These are phyloP conservation scores for Sphaerophoria taeniata DNA, from an alignment of 2,888 invertebrate species.

Conservation along the genomic window DNA sequence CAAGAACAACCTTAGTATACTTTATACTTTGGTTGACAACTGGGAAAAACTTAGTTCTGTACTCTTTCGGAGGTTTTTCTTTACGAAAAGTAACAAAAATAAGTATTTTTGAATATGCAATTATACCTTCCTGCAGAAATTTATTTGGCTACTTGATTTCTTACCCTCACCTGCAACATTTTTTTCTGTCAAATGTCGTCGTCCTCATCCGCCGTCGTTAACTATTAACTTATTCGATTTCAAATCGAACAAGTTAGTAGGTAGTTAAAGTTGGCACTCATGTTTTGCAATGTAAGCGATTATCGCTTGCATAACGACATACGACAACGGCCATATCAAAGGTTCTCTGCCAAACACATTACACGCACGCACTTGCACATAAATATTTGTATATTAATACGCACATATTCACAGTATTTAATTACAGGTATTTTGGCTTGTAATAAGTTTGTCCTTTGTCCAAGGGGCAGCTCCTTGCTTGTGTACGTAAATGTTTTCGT, in stretches of 20 bases:
- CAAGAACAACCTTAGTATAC: too few relatives aligned
- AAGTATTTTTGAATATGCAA: too few relatives aligned
- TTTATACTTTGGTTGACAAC: too few relatives aligned
- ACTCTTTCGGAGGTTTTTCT: too few relatives aligned
- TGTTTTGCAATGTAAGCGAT: constrained; percentile 64
- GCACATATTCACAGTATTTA: constrained; percentile 46
- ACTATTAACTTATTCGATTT: too few relatives aligned
- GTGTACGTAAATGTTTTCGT: background rate
- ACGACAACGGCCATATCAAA: too few relatives aligned
- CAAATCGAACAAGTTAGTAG: constrained; percentile 21
- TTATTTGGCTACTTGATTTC: background rate
- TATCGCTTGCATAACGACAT: constrained; percentile 62
- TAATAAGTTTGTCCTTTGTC: constrained; percentile 73
- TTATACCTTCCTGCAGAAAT: constrained; percentile 10
- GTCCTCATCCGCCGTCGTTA: too few relatives aligned
- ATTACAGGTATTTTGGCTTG: constrained; percentile 70
- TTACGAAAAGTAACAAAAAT: too few relatives aligned
- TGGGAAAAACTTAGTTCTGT: too few relatives aligned
- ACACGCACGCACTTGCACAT: background rate
- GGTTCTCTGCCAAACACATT: background rate
- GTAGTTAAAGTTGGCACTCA: constrained; percentile 53
- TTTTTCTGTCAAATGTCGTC: background rate
- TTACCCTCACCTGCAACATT: constrained; percentile 18
- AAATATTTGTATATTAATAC: background rate
- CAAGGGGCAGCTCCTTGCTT: constrained; percentile 4